phyloP scores from a whole-genome alignment of 2,797 vertebrate species.

The Pseudochirops corinnae region DNA sequence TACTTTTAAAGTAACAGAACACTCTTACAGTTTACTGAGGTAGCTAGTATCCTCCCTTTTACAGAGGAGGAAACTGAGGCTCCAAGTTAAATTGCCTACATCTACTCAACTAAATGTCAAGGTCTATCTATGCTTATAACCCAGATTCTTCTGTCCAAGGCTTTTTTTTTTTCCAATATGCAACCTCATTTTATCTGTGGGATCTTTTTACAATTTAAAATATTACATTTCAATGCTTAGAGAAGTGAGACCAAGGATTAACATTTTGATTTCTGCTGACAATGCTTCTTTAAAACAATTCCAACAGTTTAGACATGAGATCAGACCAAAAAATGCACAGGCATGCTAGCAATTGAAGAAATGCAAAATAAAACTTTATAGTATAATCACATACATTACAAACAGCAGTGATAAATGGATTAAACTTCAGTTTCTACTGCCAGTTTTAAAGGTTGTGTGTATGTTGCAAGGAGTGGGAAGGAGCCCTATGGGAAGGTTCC shows the following conservation, averaged over 20 bases:
- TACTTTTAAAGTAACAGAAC: not conserved
- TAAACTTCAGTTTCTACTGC: not conserved
- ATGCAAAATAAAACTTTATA: not conserved
- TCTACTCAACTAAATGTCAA: not conserved
- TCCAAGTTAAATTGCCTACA: not conserved
- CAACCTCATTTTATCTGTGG: not conserved
- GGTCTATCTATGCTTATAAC: not conserved
- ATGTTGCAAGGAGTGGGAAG: too few relatives aligned
- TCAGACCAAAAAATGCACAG: not conserved
- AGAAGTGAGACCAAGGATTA: not conserved
- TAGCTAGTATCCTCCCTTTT: not conserved
- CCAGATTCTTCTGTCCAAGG: not conserved
- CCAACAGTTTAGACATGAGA: not conserved
- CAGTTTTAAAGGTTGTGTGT: not conserved
- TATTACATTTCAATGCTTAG: not conserved
- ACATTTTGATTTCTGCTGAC: not conserved
- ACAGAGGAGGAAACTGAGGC: not conserved
- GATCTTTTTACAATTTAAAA: not conserved
- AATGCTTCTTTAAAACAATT: not conserved
- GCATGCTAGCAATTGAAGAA: not conserved
- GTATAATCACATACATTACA: not conserved
- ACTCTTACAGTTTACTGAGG: not conserved
- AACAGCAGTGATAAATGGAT: not conserved
- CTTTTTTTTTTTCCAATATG: not conserved
- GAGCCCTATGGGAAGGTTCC: not conserved